Conservation (phyloP, 2,113 vertebrate genomes). For the Solenodon paradoxus region DNA sequence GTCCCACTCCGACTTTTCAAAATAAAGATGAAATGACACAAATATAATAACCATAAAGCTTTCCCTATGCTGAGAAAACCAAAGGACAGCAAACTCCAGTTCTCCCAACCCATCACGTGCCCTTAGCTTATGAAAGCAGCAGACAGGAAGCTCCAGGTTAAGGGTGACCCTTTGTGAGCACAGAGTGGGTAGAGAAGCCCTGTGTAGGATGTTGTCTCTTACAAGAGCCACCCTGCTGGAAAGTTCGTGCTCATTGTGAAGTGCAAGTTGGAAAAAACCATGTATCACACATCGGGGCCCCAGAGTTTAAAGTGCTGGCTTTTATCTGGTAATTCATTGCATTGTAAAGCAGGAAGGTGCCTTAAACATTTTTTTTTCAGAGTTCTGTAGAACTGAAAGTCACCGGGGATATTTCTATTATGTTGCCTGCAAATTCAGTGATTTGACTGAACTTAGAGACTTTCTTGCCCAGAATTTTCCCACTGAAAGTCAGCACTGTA, state of each 20-base stretch:
- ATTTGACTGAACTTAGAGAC: neutral
- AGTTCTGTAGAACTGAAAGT: constrained; percentile 22
- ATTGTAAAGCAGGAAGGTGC: neutral
- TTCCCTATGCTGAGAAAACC: neutral
- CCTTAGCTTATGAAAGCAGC: neutral
- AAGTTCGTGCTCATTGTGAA: neutral
- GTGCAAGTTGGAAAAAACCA: constrained; percentile 41
- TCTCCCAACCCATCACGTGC: neutral
- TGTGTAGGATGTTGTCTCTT: neutral
- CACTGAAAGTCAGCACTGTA: neutral
- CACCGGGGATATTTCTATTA: neutral
- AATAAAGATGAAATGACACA: neutral
- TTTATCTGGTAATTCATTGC: neutral
- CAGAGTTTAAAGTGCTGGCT: neutral
- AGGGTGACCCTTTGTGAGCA: neutral
- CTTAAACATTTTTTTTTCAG: neutral
- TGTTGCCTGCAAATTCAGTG: neutral
- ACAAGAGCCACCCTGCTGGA: neutral
- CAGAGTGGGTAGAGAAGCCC: neutral
- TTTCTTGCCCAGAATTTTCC: neutral
- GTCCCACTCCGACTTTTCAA: neutral
- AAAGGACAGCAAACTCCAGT: neutral
- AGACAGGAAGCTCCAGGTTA: neutral
- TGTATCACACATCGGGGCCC: neutral
- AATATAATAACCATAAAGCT: neutral